A percentile compares a stretch with the other conserved stretches of the same genome.
Conservation (phyloP, 2,888 invertebrate species). For the Spodoptera littoralis region DNA sequence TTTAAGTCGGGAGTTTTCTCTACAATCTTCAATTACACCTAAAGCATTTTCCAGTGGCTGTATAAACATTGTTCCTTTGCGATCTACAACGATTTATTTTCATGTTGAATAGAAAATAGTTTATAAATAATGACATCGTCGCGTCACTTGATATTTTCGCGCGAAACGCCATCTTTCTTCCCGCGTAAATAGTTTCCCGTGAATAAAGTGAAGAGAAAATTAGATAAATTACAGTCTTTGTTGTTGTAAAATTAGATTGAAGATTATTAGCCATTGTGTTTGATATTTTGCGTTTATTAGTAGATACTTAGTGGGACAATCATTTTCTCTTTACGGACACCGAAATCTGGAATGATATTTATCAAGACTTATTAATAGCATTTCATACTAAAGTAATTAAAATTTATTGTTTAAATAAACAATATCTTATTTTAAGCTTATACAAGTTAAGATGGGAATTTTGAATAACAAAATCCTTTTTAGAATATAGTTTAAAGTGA, state of each 20-base stretch:
- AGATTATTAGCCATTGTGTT: conserved; percentile 9
- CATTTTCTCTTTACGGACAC: too few species aligned
- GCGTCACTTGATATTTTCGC: conserved; percentile 7
- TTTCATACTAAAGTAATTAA: too few species aligned
- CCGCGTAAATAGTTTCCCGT: background rate
- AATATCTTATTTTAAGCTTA: too few species aligned
- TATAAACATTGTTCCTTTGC: conserved; percentile 14
- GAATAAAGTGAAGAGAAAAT: conserved; percentile 8
- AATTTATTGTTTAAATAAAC: too few species aligned
- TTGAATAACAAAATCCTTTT: too few species aligned
- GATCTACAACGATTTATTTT: conserved; percentile 12
- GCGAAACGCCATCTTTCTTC: background rate
- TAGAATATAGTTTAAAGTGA: too few species aligned
- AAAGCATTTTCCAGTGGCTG: conserved; percentile 14
- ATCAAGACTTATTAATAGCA: too few species aligned
- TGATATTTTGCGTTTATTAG: background rate
- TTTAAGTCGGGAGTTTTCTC: conserved; percentile 14
- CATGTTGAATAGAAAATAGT: conserved; percentile 9
- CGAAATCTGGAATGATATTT: too few species aligned
- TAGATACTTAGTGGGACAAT: too few species aligned
- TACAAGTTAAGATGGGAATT: too few species aligned
- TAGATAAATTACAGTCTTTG: background rate
- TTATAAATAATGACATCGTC: conserved; percentile 5
- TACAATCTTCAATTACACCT: conserved; percentile 27
- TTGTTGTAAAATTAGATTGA: conserved; percentile 4